phyloP scores from a whole-genome alignment of 1,140 invertebrate species.

The Pseudoatta argentina region DNA sequence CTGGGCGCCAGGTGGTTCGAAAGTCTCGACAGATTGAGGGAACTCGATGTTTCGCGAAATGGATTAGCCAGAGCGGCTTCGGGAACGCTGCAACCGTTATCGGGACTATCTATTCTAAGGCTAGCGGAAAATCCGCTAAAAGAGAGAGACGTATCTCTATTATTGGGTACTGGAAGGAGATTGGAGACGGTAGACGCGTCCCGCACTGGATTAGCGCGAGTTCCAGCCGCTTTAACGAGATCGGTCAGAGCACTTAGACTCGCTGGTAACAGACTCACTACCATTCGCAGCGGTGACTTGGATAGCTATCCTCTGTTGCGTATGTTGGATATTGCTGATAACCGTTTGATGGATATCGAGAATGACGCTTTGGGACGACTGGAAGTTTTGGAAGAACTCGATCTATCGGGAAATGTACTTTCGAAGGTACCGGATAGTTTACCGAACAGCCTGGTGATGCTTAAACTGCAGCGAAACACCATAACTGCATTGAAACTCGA shows the following conservation, averaged over 20 bases:
- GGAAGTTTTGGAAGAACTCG: constrained; percentile 92
- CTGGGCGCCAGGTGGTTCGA: constrained; percentile 88
- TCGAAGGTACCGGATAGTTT: constrained; percentile 89
- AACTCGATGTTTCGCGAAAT: constrained; percentile 94
- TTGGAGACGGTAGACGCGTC: constrained; percentile 94
- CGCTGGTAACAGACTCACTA: constrained; percentile 91
- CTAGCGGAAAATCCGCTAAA: constrained; percentile 91
- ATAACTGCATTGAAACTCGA: constrained; percentile 89
- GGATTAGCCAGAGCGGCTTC: constrained; percentile 90
- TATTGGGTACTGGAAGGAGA: constrained; percentile 90
- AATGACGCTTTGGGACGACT: constrained; percentile 94
- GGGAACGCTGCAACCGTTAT: constrained; percentile 91
- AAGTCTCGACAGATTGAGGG: constrained; percentile 89
- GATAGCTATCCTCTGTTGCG: constrained; percentile 95
- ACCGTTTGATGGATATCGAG: constrained; percentile 92
- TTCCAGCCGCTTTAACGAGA: constrained; percentile 94
- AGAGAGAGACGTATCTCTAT: constrained; percentile 88
- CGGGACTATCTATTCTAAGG: constrained; percentile 91
- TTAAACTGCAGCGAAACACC: constrained; percentile 90
- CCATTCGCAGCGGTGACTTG: constrained; percentile 93
- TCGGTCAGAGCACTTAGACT: constrained; percentile 93
- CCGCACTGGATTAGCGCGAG: constrained; percentile 91
- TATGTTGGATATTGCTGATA: constrained; percentile 93
- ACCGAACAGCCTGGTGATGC: constrained; percentile 87
- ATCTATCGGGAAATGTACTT: constrained; percentile 92